Conservation (phyloP, 2,888 invertebrate genomes). For the Chymomyza fuscimana region DNA sequence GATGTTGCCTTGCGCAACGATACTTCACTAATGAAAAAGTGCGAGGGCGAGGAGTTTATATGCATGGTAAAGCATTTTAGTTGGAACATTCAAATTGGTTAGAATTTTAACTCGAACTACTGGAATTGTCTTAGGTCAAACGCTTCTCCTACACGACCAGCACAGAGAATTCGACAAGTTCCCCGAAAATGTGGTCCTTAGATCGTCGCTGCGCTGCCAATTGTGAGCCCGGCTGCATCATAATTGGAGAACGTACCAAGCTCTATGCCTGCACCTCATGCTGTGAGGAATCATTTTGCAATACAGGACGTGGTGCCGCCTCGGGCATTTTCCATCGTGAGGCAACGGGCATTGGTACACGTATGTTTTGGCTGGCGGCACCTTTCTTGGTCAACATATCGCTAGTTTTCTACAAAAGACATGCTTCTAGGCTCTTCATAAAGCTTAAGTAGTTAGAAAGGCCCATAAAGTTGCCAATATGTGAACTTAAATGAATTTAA, state of each 20-base stretch:
- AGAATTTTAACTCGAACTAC: neutral
- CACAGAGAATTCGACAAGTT: slow-evolving; percentile 88
- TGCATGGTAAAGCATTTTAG: slow-evolving; percentile 86
- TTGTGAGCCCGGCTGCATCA: slow-evolving; percentile 93
- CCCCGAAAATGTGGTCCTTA: slow-evolving; percentile 89
- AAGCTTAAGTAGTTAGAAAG: slow-evolving; percentile 32
- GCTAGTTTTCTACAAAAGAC: slow-evolving; percentile 57
- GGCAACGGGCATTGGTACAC: slow-evolving; percentile 73
- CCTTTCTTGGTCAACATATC: slow-evolving; percentile 63
- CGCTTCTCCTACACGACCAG: slow-evolving; percentile 91
- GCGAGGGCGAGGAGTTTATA: slow-evolving; percentile 86
- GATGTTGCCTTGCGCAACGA: slow-evolving; percentile 82
- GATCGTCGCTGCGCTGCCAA: slow-evolving; percentile 90
- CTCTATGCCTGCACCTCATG: slow-evolving; percentile 93
- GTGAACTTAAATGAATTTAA: slow-evolving; percentile 19
- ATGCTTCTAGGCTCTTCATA: slow-evolving; percentile 44
- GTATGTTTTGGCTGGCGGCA: slow-evolving; percentile 61
- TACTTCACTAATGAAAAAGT: slow-evolving; percentile 85
- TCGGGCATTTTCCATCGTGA: slow-evolving; percentile 66
- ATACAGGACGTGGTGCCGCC: slow-evolving; percentile 84
- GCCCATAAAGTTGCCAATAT: neutral
- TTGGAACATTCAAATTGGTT: neutral
- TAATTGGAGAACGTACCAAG: slow-evolving; percentile 93
- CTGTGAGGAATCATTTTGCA: slow-evolving; percentile 89
- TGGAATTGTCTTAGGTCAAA: slow-evolving; percentile 81